Evolutionary conservation across 1,140 invertebrate genomes (phyloP).

Genomic region (Leptinotarsa undecemlineata): DNA sequence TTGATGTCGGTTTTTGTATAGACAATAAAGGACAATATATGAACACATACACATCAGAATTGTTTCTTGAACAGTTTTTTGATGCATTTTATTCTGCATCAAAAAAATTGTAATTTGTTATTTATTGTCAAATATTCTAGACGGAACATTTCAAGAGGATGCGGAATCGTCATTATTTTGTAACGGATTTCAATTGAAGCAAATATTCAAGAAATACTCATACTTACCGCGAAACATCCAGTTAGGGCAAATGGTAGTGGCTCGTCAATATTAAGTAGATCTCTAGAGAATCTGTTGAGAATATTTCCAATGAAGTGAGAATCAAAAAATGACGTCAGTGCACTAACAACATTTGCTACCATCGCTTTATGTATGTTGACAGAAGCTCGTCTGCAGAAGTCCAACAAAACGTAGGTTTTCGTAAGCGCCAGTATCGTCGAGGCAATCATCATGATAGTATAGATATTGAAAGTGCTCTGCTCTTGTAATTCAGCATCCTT

Average conservation of each 20-base stretch:
- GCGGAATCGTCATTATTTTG: too few relatives aligned
- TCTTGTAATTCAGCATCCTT: neutral
- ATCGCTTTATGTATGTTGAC: conserved; percentile 45
- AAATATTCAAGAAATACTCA: neutral
- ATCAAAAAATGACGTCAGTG: conserved; percentile 48
- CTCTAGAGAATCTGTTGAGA: conserved; percentile 48
- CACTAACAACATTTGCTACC: conserved; percentile 39
- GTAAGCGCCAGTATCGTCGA: conserved; percentile 25
- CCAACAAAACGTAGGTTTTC: conserved; percentile 55
- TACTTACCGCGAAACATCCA: conserved; percentile 42
- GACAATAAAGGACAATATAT: too few relatives aligned
- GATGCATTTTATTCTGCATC: too few relatives aligned
- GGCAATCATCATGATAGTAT: conserved; percentile 30
- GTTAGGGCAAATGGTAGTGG: conserved; percentile 39
- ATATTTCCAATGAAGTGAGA: conserved; percentile 48
- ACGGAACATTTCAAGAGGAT: too few relatives aligned
- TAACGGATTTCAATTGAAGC: too few relatives aligned
- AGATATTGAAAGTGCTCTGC: conserved; percentile 29
- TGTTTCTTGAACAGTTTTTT: too few relatives aligned
- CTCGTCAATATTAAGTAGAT: conserved; percentile 48
- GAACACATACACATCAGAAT: too few relatives aligned
- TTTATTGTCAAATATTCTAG: too few relatives aligned
- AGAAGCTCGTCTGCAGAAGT: conserved; percentile 38
- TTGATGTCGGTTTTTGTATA: too few relatives aligned
- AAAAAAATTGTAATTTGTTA: too few relatives aligned